Percentiles rank a stretch among this genome's conserved stretches.
phyloP scores from a whole-genome alignment of 1,140 invertebrate species.

The Caenorhabditis brenneri region DNA sequence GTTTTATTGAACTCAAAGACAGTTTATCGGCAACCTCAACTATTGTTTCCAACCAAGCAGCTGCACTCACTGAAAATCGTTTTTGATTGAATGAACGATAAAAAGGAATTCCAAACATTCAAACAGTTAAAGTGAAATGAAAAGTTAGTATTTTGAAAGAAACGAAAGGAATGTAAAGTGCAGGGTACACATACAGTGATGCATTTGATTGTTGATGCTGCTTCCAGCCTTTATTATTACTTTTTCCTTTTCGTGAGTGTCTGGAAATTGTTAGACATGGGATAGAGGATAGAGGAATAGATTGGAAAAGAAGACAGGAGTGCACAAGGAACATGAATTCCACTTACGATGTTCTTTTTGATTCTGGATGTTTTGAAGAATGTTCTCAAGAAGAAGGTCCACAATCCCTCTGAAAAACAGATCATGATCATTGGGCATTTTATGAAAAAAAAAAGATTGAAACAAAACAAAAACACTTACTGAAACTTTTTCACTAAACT shows the following conservation, averaged over 20 bases:
- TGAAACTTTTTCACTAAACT: conserved; percentile 50
- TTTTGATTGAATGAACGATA: background rate
- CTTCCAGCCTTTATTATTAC: conserved; percentile 1
- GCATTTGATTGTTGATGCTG: conserved; percentile 6
- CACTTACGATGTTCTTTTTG: conserved; percentile 58
- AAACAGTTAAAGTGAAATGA: background rate
- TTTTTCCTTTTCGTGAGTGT: conserved; percentile 45
- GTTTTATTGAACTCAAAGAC: conserved; percentile 72
- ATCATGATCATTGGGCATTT: too few relatives aligned
- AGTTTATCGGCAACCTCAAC: conserved; percentile 73
- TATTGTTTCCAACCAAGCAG: conserved; percentile 73
- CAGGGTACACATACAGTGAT: conserved; percentile 43
- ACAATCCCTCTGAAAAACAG: conserved; percentile 49
- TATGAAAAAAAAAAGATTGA: too few relatives aligned
- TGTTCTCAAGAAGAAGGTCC: conserved; percentile 53
- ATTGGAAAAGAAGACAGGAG: background rate
- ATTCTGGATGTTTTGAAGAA: conserved; percentile 48
- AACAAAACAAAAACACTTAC: conserved; percentile 51
- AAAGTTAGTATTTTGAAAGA: background rate
- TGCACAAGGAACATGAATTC: background rate
- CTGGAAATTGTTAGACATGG: conserved; percentile 44
- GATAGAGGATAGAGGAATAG: background rate
- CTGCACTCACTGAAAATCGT: conserved; percentile 72
- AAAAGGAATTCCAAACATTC: background rate
- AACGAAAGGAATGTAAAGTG: background rate